Base-by-base conservation (phyloP, 1,140 invertebrate species). In the Latrodectus geometricus region DNA sequence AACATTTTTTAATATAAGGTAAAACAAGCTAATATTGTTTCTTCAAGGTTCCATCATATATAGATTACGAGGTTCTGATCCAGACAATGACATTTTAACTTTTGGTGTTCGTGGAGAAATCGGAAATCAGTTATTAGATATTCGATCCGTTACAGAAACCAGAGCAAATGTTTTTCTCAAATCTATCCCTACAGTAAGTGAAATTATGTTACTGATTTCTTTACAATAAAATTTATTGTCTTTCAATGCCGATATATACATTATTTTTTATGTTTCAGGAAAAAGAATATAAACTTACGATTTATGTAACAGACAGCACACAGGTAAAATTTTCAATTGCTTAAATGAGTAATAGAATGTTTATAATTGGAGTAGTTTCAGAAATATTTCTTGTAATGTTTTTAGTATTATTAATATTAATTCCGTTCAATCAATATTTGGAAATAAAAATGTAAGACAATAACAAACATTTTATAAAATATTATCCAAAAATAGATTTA, bases 41-140 rank as follows among this genome's bases (percentile, higher is more conserved):
- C 35, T 35, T 35, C 35, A 20, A 87, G 95, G 95, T 85, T 94
- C 95, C 17, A 94, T 96, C 88, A 95, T 97, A 90, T 97, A 97
- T 91, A 93, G 96, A 89, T 93, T 97, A 77, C 94, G 95, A 90
- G 96, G 95, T 74, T 95, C 95, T 88, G 96, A 97, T 91, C 94
- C 96, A 66, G 95, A 96, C 91, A 95, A 95, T 89, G 95, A 97
- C 49, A 48, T 88, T 21, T 35, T 88, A 15, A 86, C 78, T 14
- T 88, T 88, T 48, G 80, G 83, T 15, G 88, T 89, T 4, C 52
- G 83, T 9, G 88, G 86, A 54, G 80, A 87, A 5, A 75, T 88
- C 9, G 89, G 88, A 23, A 82, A 83, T 35, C 73, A 87, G 17
- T 21, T 90, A 54, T 66, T 90, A 8, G 65, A 88, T 17, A 88